Evolutionary conservation across 2,888 invertebrate genomes (phyloP).

Genomic region (Notocelia uddmanniana): DNA sequence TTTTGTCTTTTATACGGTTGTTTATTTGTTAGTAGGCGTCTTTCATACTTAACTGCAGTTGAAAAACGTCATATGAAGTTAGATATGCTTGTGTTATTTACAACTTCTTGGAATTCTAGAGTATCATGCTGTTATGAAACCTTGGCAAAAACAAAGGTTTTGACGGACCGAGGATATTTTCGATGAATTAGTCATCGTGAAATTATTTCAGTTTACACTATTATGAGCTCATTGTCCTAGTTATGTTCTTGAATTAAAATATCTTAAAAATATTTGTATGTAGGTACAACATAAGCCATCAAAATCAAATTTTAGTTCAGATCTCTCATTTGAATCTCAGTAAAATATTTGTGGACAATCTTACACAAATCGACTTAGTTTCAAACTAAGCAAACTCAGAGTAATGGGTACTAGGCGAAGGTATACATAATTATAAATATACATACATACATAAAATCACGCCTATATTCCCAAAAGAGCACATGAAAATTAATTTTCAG

Average conservation of each 20-base stretch:
- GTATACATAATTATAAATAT: no score
- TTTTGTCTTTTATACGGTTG: constrained; percentile 60
- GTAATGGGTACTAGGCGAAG: no score
- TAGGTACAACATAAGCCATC: no score
- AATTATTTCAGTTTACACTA: constrained; percentile 5
- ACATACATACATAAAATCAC: no score
- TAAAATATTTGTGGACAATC: no score
- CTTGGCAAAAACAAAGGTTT: constrained; percentile 21
- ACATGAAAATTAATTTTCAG: no score
- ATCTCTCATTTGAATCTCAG: no score
- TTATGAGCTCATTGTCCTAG: neutral
- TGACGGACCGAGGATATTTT: constrained; percentile 11
- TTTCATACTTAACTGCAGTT: constrained; percentile 18
- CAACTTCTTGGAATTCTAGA: neutral
- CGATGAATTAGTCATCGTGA: constrained; percentile 7
- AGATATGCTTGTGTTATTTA: neutral
- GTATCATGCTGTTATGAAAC: constrained; percentile 2
- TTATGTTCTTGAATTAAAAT: neutral
- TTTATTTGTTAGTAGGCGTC: constrained; percentile 55
- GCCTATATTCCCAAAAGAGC: no score
- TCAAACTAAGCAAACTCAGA: no score
- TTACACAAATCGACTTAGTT: no score
- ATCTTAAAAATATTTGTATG: neutral
- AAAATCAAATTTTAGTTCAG: no score
- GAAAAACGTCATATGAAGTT: constrained; percentile 13